Percentiles rank a stretch among this genome's conserved stretches.
These are phyloP conservation scores for Mactromeris polynyma DNA, from an alignment of 2,888 invertebrate species.

Conservation along the genomic window DNA sequence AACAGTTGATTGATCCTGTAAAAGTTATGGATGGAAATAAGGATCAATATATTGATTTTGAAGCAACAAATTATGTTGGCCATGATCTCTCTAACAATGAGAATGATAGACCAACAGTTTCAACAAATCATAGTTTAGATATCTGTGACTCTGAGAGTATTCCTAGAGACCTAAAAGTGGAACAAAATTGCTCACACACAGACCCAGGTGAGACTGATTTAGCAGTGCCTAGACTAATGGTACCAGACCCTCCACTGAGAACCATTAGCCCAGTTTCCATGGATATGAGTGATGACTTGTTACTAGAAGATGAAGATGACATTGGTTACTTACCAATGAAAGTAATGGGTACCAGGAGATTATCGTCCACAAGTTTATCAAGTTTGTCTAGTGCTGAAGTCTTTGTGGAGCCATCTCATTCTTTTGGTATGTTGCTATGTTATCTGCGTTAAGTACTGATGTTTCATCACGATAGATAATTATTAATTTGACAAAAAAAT, in stretches of 20 bases:
- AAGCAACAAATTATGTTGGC: not conserved
- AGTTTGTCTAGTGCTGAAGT: conserved; percentile 68
- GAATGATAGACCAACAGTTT: not conserved
- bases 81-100: not conserved
- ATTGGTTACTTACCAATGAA: conserved; percentile 26
- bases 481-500: too few species aligned
- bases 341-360: conserved; percentile 48
- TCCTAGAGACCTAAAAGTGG: not conserved
- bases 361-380: conserved; percentile 65
- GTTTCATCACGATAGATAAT: too few species aligned
- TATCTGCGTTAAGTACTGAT: not conserved
- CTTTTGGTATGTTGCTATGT: conserved; percentile 29
- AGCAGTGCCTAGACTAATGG: not conserved
- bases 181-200: not conserved
- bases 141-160: not conserved
- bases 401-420: conserved; percentile 39
- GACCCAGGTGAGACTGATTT: not conserved
- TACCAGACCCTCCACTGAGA: not conserved
- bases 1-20: not conserved
- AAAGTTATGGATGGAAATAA: not conserved
- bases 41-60: too few species aligned
- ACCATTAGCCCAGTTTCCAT: conserved; percentile 11
- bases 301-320: conserved; percentile 49
- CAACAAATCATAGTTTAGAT: not conserved
- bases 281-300: conserved; percentile 10